A percentile compares a stretch with the other conserved stretches of the same genome.
These are phyloP conservation scores for Celastrina argiolus DNA, from an alignment of 2,888 invertebrate genomes.

Conservation along the genomic window DNA sequence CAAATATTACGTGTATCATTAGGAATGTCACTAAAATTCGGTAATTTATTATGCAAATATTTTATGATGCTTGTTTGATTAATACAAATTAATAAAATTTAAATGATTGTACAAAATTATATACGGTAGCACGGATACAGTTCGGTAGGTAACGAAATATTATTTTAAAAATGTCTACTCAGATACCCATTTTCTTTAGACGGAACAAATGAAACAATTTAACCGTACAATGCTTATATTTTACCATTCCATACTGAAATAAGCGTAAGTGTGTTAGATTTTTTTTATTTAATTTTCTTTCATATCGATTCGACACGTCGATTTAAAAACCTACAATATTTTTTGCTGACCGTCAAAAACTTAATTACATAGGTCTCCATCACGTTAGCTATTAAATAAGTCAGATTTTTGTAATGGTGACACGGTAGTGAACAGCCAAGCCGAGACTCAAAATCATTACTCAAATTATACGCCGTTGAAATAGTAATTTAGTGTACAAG, in stretches of 20 bases:
- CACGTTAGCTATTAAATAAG: too few relatives aligned
- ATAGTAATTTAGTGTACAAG: conserved; percentile 42
- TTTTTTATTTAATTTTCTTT: too few relatives aligned
- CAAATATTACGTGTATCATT: neutral
- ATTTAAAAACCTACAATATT: too few relatives aligned
- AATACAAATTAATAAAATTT: neutral
- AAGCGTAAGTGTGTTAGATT: too few relatives aligned
- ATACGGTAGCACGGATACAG: neutral
- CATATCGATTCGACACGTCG: too few relatives aligned
- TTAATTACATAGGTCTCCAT: too few relatives aligned
- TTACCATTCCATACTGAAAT: too few relatives aligned
- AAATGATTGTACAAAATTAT: neutral
- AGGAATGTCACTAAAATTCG: neutral
- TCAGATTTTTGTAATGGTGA: neutral
- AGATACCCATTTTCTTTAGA: too few relatives aligned
- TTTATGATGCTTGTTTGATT: neutral
- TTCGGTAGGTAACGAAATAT: neutral
- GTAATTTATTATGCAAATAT: neutral
- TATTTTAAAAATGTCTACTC: too few relatives aligned
- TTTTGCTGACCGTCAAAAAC: too few relatives aligned
- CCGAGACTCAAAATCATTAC: neutral
- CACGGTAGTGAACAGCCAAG: neutral
- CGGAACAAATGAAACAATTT: too few relatives aligned
- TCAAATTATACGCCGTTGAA: conserved; percentile 10
- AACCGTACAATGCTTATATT: too few relatives aligned